phyloP scores from a whole-genome alignment of 2,888 invertebrate species.

The Troides aeacus region DNA sequence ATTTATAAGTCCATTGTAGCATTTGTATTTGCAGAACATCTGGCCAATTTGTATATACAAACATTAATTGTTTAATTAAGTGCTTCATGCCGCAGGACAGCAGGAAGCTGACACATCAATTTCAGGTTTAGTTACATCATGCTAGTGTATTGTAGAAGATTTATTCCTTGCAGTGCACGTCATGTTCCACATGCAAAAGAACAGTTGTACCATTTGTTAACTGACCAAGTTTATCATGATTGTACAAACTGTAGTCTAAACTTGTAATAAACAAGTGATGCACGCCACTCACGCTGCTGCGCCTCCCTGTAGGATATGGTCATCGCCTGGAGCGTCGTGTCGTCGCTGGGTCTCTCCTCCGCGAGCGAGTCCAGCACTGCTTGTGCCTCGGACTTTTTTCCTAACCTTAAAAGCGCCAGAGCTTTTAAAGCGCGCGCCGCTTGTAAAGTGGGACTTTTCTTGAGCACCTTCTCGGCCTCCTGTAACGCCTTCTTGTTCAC shows the following conservation, averaged over 20 bases:
- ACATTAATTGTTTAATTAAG: too few relatives aligned
- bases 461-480: conserved; percentile 97
- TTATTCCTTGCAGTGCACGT: too few relatives aligned
- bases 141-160: too few relatives aligned
- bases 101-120: too few relatives aligned
- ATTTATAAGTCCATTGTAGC: neutral
- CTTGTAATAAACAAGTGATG: neutral
- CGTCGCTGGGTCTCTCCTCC: conserved; percentile 92
- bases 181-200: too few relatives aligned
- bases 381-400: conserved; percentile 89
- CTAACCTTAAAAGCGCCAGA: conserved; percentile 92
- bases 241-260: neutral
- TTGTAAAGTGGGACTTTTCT: conserved; percentile 92
- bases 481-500: conserved; percentile 98
- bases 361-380: conserved; percentile 87
- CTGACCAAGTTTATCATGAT: too few relatives aligned
- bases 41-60: too few relatives aligned
- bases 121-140: too few relatives aligned
- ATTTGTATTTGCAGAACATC: too few relatives aligned
- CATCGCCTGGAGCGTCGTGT: conserved; percentile 96
- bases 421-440: conserved; percentile 97
- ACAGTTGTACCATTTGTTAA: too few relatives aligned
- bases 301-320: conserved; percentile 96
- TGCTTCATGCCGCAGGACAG: too few relatives aligned
- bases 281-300: conserved; percentile 87